phyloP scores from a whole-genome alignment of 2,888 invertebrate genomes.

The Druceiella hillmani region DNA sequence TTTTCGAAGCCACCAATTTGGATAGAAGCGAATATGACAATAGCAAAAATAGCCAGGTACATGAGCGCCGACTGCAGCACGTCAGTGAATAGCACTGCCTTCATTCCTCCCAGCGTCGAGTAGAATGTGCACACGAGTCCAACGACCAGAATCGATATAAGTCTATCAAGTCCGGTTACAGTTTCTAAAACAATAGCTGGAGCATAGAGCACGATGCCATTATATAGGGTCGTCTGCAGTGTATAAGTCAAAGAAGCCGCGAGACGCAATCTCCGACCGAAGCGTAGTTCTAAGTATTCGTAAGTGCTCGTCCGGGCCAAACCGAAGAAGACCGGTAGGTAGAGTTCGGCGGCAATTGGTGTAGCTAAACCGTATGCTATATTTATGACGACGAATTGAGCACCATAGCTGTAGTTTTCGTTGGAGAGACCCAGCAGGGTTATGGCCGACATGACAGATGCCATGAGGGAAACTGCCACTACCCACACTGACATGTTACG shows the following conservation, averaged over 20 bases:
- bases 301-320: constrained; percentile 83
- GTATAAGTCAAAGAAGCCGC: constrained; percentile 81
- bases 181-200: constrained; percentile 87
- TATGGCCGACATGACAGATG: constrained; percentile 91
- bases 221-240: constrained; percentile 84
- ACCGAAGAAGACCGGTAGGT: constrained; percentile 81
- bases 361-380: constrained; percentile 70
- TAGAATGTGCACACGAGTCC: constrained; percentile 81
- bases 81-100: constrained; percentile 84
- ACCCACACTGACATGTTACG: constrained; percentile 73
- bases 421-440: constrained; percentile 86
- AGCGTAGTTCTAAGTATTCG: constrained; percentile 87
- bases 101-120: constrained; percentile 85
- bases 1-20: constrained; percentile 63
- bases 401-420: constrained; percentile 80
- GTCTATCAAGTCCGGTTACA: constrained; percentile 71
- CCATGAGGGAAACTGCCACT: constrained; percentile 85
- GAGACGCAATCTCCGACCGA: constrained; percentile 69
- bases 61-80: constrained; percentile 80
- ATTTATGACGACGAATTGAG: constrained; percentile 74
- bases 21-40: constrained; percentile 67
- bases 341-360: constrained; percentile 70
- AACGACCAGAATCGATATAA: constrained; percentile 67
- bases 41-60: constrained; percentile 76
- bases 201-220: constrained; percentile 89